Evolutionary conservation across 1,140 invertebrate species (phyloP).

Genomic region (Triops longicaudatus): DNA sequence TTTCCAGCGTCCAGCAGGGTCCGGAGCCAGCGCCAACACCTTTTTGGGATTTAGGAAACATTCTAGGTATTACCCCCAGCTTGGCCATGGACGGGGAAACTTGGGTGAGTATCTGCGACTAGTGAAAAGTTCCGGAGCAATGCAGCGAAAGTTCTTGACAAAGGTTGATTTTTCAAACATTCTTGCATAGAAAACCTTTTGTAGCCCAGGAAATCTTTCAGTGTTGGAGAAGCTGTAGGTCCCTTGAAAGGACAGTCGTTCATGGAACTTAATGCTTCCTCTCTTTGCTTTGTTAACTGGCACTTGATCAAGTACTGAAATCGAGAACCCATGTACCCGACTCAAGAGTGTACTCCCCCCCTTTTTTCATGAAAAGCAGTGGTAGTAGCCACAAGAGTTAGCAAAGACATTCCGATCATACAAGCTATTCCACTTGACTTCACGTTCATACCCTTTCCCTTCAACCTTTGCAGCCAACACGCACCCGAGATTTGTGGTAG

Average conservation of each 20-base stretch:
- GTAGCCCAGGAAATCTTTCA: background rate
- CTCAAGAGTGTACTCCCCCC: background rate
- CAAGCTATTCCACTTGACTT: slow-evolving; percentile 4
- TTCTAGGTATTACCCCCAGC: background rate
- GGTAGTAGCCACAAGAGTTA: background rate
- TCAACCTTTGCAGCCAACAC: background rate
- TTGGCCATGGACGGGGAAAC: background rate
- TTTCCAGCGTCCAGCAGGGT: background rate
- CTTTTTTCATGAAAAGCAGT: background rate
- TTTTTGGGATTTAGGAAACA: background rate
- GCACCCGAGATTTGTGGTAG: background rate
- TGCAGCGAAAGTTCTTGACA: background rate
- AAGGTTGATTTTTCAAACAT: background rate
- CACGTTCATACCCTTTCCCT: background rate
- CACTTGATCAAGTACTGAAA: slow-evolving; percentile 3
- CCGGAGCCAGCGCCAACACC: background rate
- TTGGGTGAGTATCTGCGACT: too few relatives aligned
- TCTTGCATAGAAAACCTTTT: background rate
- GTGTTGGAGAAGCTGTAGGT: background rate
- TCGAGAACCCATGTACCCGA: background rate
- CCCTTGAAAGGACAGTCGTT: background rate
- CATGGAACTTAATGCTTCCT: background rate
- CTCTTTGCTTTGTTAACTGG: background rate
- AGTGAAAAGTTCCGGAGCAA: too few relatives aligned
- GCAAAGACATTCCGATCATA: background rate